phyloP scores from a whole-genome alignment of 2,888 invertebrate species.

The Pyrocoelia pectoralis region DNA sequence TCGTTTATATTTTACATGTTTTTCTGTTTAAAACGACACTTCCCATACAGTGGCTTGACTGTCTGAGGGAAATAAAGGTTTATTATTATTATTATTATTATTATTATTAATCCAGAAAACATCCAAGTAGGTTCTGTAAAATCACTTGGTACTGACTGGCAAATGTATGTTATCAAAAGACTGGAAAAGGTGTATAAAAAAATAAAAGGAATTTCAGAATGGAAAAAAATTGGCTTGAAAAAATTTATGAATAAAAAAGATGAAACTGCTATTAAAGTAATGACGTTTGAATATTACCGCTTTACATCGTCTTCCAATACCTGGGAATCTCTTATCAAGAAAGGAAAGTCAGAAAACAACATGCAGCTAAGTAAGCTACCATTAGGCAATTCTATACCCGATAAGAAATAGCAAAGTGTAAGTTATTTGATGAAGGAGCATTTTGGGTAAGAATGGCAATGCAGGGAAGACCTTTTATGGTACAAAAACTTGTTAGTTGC shows the following conservation, averaged over 20 bases:
- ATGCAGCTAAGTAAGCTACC: neutral
- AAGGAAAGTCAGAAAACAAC: constrained; percentile 3
- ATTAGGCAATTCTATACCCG: constrained; percentile 2
- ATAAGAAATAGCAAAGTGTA: neutral
- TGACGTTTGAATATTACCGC: constrained; percentile 6
- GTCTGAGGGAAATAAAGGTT: too few species aligned
- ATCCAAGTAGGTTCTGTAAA: too few species aligned
- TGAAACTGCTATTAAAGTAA: constrained; percentile 9
- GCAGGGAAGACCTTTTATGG: constrained; percentile 3
- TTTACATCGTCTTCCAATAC: constrained; percentile 1
- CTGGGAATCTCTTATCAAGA: constrained; percentile 8
- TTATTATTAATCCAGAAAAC: too few species aligned
- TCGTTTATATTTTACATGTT: too few species aligned
- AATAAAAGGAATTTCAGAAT: constrained; percentile 23
- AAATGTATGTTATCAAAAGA: constrained; percentile 19
- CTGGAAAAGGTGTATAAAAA: constrained; percentile 19
- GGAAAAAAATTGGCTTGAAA: constrained; percentile 21
- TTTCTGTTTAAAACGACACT: too few species aligned
- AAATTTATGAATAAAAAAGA: constrained; percentile 10
- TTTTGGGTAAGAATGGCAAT: constrained; percentile 3
- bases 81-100: too few species aligned
- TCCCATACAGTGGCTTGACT: too few species aligned
- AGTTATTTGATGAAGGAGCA: constrained; percentile 8
- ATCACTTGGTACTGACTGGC: constrained; percentile 16
- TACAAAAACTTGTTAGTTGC: neutral